phyloP scores from a whole-genome alignment of 2,797 vertebrate genomes.

The Netta rufina region DNA sequence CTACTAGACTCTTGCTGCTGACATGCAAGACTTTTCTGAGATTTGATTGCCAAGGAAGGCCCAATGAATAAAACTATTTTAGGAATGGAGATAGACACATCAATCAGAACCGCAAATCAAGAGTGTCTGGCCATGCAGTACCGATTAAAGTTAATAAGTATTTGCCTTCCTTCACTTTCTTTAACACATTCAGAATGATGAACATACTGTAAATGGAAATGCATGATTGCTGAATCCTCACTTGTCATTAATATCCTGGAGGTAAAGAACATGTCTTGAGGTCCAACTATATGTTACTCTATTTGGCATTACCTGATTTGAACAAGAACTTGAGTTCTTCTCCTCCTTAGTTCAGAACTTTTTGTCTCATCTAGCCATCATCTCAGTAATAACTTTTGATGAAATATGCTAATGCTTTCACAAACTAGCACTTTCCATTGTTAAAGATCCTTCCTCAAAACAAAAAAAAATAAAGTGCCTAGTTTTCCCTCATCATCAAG shows the following conservation, averaged over 20 bases:
- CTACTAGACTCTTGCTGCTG: background rate
- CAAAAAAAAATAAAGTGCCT: background rate
- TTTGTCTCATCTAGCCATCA: background rate
- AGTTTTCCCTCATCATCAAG: background rate
- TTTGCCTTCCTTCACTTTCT: conserved; percentile 40
- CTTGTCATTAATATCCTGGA: conserved; percentile 30
- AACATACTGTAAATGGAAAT: conserved; percentile 42
- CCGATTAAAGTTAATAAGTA: conserved; percentile 32
- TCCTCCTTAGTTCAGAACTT: background rate
- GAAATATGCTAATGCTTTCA: background rate
- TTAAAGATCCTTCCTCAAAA: background rate
- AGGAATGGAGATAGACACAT: conserved; percentile 40
- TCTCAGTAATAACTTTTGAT: conserved; percentile 22
- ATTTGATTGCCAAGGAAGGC: background rate
- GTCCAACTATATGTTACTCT: background rate
- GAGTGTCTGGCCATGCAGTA: background rate
- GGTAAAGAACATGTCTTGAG: background rate
- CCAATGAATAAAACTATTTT: conserved; percentile 35
- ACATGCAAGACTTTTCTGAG: conserved; percentile 13
- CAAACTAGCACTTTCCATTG: background rate
- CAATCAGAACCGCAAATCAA: conserved; percentile 36
- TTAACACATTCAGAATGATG: conserved; percentile 29
- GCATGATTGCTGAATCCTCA: conserved; percentile 17
- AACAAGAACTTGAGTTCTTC: background rate
- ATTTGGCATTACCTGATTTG: background rate